Percentiles rank a stretch among this genome's conserved stretches.
phyloP scores from a whole-genome alignment of 2,797 vertebrate genomes.

The Enteromius paludinosus region DNA sequence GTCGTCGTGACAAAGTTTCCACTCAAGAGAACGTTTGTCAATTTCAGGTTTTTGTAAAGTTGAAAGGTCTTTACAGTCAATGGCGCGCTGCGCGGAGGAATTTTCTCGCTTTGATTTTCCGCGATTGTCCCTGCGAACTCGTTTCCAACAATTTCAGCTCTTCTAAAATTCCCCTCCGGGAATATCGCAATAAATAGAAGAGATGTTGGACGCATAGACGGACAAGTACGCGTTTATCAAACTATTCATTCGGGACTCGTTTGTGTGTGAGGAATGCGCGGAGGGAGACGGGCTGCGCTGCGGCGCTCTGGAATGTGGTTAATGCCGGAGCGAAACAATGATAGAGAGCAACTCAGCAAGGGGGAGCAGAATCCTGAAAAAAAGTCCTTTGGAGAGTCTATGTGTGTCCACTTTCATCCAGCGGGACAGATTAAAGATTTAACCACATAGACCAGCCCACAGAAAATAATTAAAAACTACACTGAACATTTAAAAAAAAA shows the following conservation, averaged over 20 bases:
- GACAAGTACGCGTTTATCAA: constrained; percentile 47
- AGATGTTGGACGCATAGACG: accelerated
- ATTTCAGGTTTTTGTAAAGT: constrained; percentile 85
- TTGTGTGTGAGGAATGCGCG: constrained; percentile 90
- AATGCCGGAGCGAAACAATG: constrained; percentile 91
- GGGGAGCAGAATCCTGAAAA: constrained; percentile 76
- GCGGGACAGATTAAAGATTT: constrained; percentile 47
- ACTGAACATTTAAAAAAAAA: not conserved
- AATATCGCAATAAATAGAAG: not conserved
- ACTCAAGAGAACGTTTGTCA: constrained; percentile 80
- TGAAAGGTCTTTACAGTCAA: constrained; percentile 87
- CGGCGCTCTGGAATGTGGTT: constrained; percentile 92
- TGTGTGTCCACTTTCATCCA: constrained; percentile 55
- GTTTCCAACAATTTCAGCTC: constrained; percentile 34
- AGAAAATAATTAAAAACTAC: constrained; percentile 18
- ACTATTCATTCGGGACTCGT: constrained; percentile 74
- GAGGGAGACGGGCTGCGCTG: constrained; percentile 87
- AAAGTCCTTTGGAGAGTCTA: constrained; percentile 71
- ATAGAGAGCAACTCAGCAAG: constrained; percentile 84
- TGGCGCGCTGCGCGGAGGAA: constrained; percentile 94
- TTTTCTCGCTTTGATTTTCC: constrained; percentile 77
- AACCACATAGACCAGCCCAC: constrained; percentile 24
- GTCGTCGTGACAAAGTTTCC: constrained; percentile 75
- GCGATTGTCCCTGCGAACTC: constrained; percentile 46
- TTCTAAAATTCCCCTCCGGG: constrained; percentile 35